Conservation (phyloP, 2,888 invertebrate species). For the Leptinotarsa peninsularis region DNA sequence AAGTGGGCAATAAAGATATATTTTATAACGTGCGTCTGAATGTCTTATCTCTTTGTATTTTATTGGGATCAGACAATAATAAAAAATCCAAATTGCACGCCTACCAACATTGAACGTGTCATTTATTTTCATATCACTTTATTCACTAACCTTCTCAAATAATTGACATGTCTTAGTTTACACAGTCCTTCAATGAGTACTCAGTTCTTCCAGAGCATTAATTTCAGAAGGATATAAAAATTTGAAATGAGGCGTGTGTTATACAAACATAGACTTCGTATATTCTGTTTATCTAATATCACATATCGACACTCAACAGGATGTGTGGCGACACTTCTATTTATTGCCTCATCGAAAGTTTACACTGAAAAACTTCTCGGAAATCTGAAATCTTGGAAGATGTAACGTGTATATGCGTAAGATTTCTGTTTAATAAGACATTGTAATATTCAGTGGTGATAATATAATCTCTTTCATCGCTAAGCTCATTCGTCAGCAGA, state of each 20-base stretch:
- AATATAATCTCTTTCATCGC: no score
- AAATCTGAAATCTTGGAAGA: neutral
- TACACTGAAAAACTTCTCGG: slow-evolving; percentile 19
- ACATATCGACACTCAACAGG: slow-evolving; percentile 36
- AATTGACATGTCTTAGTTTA: no score
- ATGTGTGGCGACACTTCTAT: slow-evolving; percentile 35
- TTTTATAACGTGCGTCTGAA: no score
- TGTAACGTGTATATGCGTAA: neutral
- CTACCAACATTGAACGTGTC: no score
- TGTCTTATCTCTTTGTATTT: no score
- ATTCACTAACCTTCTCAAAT: no score
- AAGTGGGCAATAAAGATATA: no score
- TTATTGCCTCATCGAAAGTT: slow-evolving; percentile 25
- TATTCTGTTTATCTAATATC: slow-evolving; percentile 39
- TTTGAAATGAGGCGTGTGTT: neutral
- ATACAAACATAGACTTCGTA: slow-evolving; percentile 33
- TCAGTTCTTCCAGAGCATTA: neutral
- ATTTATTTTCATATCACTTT: no score
- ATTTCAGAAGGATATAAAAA: neutral
- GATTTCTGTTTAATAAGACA: neutral
- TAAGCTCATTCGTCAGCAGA: no score
- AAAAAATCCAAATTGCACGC: no score
- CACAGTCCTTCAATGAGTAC: neutral
- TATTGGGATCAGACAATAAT: no score
- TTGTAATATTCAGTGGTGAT: neutral